Evolutionary conservation across 2,888 invertebrate genomes (phyloP).

Genomic region (Panzeria rudis): DNA sequence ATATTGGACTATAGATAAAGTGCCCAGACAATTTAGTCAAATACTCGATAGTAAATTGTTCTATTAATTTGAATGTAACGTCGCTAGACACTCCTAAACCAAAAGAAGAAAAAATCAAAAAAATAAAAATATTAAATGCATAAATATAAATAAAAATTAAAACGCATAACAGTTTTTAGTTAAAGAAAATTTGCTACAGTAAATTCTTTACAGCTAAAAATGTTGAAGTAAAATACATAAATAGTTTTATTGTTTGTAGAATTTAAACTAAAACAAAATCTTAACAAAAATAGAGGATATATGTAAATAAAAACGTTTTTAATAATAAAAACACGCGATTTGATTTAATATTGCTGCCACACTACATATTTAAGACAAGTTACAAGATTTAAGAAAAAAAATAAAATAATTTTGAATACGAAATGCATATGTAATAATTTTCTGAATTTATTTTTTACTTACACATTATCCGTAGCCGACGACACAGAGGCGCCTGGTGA

Average conservation of each 20-base stretch:
- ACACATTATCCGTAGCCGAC: constrained; percentile 73
- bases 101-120: too few relatives aligned
- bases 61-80: too few relatives aligned
- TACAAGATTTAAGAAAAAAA: constrained; percentile 29
- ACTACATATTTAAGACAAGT: background rate
- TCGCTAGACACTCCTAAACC: too few relatives aligned
- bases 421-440: constrained; percentile 25
- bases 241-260: background rate
- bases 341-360: background rate
- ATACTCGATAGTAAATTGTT: too few relatives aligned
- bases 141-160: background rate
- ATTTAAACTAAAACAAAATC: constrained; percentile 20
- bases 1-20: too few relatives aligned
- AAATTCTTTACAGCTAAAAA: constrained; percentile 9
- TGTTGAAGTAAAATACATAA: background rate
- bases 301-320: constrained; percentile 5
- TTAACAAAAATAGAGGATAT: background rate
- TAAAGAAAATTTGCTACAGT: constrained; percentile 8
- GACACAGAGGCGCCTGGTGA: constrained; percentile 70
- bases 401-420: constrained; percentile 22
- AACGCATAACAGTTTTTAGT: background rate
- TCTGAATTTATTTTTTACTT: constrained; percentile 67
- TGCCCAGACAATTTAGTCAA: too few relatives aligned
- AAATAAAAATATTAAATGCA: background rate
- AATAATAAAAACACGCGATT: constrained; percentile 47